Base-by-base conservation (phyloP, 2,888 invertebrate species). In the Catocala sponsa region DNA sequence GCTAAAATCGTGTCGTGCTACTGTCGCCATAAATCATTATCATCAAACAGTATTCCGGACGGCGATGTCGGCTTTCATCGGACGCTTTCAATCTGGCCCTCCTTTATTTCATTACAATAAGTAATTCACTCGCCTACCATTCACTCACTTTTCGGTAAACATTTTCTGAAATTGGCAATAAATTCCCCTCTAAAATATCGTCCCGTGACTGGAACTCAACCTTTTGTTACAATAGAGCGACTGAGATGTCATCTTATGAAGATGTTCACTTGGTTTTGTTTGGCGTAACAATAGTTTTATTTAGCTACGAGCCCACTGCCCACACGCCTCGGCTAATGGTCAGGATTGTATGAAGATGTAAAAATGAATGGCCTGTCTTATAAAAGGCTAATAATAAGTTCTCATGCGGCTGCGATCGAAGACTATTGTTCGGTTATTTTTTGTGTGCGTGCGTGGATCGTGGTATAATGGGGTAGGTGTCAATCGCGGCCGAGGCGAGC, bases 201-300 rank as follows among this genome's bases (percentile, higher is more conserved):
- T 81, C 80, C 76, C 81, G 80, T 79, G 82, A 80, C 79, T 85
- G 78, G 85, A 84, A 83, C 83, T 71, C 77, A 83, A 82, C 82
- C 80, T 86, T 83, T 81, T 74, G 73, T 85, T 89, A 92, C 92
- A 93, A 93, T 88, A 79, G 88, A 79, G 75, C 75, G 80, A 86
- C 81, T 78, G 84, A 86, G 89, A 86, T 83, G 87, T 89, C 86
- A 80, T 86, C 86, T 82, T 85, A 94, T 93, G 90, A 93, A 94
- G 94, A 93, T 92, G 92, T 93, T 94, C 94, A 91, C 91, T 94
- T 91, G 84, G 90, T 90, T 91, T 93, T 93, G 92, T 94, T 91
- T 84, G 83, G 81, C 76, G 82, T 81, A 91, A 94, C 94, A 94
- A 94, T 94, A 91, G 93, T 92, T 93, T 92, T 94, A 93, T 94